Base-by-base conservation (phyloP, 2,113 vertebrate species). In the Gracilinanus agilis region DNA sequence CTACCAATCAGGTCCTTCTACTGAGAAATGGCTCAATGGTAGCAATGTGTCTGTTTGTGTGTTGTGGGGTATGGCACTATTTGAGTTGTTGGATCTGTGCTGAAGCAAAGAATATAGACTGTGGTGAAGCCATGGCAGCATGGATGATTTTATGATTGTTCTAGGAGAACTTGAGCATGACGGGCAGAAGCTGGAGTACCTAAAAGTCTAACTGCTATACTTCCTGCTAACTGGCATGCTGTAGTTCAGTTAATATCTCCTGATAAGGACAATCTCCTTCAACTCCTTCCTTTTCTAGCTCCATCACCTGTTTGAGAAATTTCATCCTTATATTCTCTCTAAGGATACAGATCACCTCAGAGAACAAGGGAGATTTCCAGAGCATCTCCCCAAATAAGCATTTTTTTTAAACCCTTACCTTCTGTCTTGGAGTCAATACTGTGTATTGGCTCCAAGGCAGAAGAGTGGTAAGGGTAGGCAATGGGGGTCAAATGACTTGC, bases 311-410 rank as follows among this genome's bases (percentile, higher is more conserved):
- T 75, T 75, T 75, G 67, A 25, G 67, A 75, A 75, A 2, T 75
- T 75, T 34, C 95, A 94, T 83, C 92, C 90, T 0, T 88, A 27
- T 95, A 99, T 99, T 99, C 90, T 99, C 99, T 95, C 99, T 99
- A 91, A 99, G 99, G 95, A 99, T 99, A 98, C 99, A 99, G 98
- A 99, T 99, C 97, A 99, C 99, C 97, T 99, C 99, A 58, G 99
- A 99, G 97, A 99, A 99, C 98, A 99, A 99, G 97, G 97, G 98
- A 5, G 99, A 99, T 40, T 99, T 99, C 98, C 98, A 99, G 96
- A 99, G 99, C 91, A 99, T 99, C 89, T 99, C 99, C 21, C 99
- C 99, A 0, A 99, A 97, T 97, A 99, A n/a, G n/a, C n/a, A n/a
- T n/a, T n/a, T n/a, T n/a, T n/a, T n/a, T n/a, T n/a, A n/a, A n/a